Evolutionary conservation across 2,797 vertebrate species (phyloP).

Genomic region (Rachycentron canadum): DNA sequence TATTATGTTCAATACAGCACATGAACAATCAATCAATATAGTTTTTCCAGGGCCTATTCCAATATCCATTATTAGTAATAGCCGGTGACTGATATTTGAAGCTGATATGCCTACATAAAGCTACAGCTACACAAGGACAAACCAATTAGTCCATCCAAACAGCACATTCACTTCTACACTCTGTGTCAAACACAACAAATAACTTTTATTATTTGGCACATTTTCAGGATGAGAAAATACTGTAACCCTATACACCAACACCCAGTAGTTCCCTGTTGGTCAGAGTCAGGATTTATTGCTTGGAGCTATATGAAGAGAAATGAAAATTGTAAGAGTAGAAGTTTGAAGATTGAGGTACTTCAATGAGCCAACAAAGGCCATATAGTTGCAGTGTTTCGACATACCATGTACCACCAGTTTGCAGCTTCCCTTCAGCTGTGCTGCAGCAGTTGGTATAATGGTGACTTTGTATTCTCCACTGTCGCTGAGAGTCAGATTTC

Average conservation of each 20-base stretch:
- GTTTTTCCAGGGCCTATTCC: no score
- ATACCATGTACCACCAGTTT: conserved; percentile 44
- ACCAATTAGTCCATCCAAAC: no score
- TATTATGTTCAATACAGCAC: background rate
- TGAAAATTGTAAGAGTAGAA: background rate
- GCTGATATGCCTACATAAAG: no score
- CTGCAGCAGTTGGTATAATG: rapidly evolving
- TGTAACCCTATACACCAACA: background rate
- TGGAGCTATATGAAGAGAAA: no score
- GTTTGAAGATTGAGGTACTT: background rate
- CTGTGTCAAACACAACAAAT: background rate
- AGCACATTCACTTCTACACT: background rate
- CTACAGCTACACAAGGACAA: no score
- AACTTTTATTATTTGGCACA: background rate
- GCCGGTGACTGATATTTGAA: no score
- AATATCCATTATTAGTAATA: no score
- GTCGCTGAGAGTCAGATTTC: conserved; percentile 47
- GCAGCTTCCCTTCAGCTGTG: rapidly evolving
- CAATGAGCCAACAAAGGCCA: background rate
- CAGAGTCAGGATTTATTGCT: conserved; percentile 10
- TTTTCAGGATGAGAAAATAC: background rate
- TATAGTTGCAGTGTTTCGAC: background rate
- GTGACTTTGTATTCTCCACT: conserved; percentile 35
- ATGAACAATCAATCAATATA: no score
- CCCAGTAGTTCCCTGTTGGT: background rate